Conservation (phyloP, 2,888 invertebrate genomes). For the Aleiodes leptofemur region DNA sequence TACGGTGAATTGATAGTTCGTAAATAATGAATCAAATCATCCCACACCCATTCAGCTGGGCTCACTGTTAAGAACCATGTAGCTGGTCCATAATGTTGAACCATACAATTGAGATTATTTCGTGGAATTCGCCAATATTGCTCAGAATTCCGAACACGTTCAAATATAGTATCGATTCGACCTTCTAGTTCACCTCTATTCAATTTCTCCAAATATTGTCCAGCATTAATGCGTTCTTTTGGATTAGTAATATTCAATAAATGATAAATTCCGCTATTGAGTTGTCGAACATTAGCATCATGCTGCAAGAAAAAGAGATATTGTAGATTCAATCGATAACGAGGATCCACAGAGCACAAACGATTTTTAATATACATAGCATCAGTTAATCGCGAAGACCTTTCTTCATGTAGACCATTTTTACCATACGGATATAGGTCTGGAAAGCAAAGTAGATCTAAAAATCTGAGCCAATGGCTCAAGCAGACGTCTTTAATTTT, state of each 20-base stretch:
- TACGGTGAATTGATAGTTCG: slow-evolving; percentile 55
- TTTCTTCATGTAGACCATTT: too few relatives aligned
- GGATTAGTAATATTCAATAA: slow-evolving; percentile 58
- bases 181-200: slow-evolving; percentile 61
- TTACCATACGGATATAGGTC: too few relatives aligned
- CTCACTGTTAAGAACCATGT: slow-evolving; percentile 58
- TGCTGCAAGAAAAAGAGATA: slow-evolving; percentile 56
- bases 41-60: slow-evolving; percentile 53
- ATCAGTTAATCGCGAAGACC: too few relatives aligned
- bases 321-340: slow-evolving; percentile 48
- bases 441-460: too few relatives aligned
- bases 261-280: slow-evolving; percentile 60
- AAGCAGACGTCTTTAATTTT: too few relatives aligned
- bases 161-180: slow-evolving; percentile 60
- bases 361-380: too few relatives aligned
- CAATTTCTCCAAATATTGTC: slow-evolving; percentile 58
- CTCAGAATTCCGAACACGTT: slow-evolving; percentile 60
- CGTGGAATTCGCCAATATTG: slow-evolving; percentile 58
- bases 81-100: slow-evolving; percentile 57
- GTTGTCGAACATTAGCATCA: slow-evolving; percentile 54
- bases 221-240: slow-evolving; percentile 55
- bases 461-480: too few relatives aligned
- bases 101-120: slow-evolving; percentile 60
- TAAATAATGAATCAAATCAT: slow-evolving; percentile 58
- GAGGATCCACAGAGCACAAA: too few relatives aligned